A percentile compares a stretch with the other conserved stretches of the same genome.
phyloP scores from a whole-genome alignment of 2,797 vertebrate species.

The Sebastes vulpes region DNA sequence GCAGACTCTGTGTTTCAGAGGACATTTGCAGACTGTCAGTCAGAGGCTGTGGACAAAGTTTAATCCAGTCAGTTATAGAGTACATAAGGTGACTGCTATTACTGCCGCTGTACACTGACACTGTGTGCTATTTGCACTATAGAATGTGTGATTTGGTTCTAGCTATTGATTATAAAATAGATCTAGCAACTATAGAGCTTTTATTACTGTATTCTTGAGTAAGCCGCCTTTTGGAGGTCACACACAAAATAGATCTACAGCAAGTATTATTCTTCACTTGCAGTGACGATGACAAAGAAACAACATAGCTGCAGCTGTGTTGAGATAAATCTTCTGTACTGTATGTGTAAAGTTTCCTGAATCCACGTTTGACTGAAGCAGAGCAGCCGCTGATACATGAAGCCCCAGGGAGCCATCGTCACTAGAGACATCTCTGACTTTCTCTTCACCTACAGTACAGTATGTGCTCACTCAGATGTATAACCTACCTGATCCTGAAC shows the following conservation, averaged over 20 bases:
- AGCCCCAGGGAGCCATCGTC: slow-evolving; percentile 15
- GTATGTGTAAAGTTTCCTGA: not conserved
- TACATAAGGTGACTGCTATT: not conserved
- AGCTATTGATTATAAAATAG: too few relatives aligned
- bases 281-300: not conserved
- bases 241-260: not conserved
- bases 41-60: too few relatives aligned
- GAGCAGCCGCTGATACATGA: slow-evolving; percentile 26
- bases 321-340: not conserved
- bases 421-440: slow-evolving; percentile 11
- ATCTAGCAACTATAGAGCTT: rapidly evolving
- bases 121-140: not conserved
- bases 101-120: not conserved
- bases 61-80: not conserved
- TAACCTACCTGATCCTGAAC: not conserved
- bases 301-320: not conserved
- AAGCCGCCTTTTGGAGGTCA: not conserved
- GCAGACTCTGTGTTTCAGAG: too few relatives aligned
- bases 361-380: slow-evolving; percentile 39
- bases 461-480: not conserved
- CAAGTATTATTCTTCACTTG: not conserved
- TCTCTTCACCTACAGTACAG: not conserved
- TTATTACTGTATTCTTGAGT: not conserved
- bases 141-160: not conserved
- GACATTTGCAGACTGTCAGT: too few relatives aligned